phyloP scores from a whole-genome alignment of 2,888 invertebrate genomes.

The Hedya salicella region DNA sequence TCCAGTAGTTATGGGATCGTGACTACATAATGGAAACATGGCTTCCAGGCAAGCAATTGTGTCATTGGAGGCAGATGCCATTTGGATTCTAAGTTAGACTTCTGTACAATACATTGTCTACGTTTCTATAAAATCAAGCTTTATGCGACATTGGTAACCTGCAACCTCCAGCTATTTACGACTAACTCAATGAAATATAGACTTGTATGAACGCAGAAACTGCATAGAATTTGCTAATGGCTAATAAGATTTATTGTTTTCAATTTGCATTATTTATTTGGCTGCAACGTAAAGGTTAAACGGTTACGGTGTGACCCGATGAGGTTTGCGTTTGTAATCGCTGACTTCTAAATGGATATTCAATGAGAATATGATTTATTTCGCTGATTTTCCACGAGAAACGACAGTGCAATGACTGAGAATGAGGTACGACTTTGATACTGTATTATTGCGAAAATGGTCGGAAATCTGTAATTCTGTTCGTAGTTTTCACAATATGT shows the following conservation, averaged over 20 bases:
- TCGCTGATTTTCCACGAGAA: conserved; percentile 5
- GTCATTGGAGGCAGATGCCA: no score
- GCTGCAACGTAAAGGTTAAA: conserved; percentile 35
- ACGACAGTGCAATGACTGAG: background rate
- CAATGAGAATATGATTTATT: conserved; percentile 25
- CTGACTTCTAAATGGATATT: conserved; percentile 23
- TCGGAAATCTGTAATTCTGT: no score
- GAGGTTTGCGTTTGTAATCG: conserved; percentile 25
- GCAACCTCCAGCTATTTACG: conserved; percentile 57
- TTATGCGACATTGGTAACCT: conserved; percentile 53
- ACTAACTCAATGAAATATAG: conserved; percentile 52
- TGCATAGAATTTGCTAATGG: conserved; percentile 45
- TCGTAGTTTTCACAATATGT: no score
- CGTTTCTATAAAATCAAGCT: conserved; percentile 44
- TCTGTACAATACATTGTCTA: conserved; percentile 3
- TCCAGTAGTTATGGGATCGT: no score
- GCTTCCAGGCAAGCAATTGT: no score
- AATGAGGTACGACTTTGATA: no score
- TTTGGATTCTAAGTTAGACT: background rate
- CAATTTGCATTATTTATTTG: conserved; percentile 44
- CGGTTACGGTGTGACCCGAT: conserved; percentile 20
- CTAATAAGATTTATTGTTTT: conserved; percentile 44
- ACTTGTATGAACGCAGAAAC: conserved; percentile 35
- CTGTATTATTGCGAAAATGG: no score
- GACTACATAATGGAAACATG: no score